Evolutionary conservation across 2,888 invertebrate species (phyloP).

Genomic region (Andrena bicolor): DNA sequence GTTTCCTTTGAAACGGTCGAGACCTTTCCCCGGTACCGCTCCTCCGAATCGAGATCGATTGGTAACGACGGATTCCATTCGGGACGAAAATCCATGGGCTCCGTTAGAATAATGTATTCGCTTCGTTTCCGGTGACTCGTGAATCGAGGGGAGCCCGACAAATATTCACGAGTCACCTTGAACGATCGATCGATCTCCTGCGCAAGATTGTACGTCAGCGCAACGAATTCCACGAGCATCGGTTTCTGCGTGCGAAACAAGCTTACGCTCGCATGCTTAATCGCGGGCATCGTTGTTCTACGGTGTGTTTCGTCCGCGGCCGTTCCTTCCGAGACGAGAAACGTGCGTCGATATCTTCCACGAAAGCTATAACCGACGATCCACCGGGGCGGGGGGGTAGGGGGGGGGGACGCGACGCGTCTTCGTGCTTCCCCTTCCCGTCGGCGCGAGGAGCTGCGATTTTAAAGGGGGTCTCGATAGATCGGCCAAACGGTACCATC

Average conservation of each 20-base stretch:
- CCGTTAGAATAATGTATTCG: neutral
- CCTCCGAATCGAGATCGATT: conserved; percentile 31
- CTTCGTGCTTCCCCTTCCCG: neutral
- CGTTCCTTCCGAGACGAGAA: conserved; percentile 45
- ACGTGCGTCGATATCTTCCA: conserved; percentile 53
- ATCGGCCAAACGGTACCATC: conserved; percentile 15
- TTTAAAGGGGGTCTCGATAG: conserved; percentile 28
- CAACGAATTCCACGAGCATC: conserved; percentile 32
- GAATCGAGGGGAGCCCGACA: no score
- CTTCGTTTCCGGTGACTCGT: neutral
- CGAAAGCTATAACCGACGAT: conserved; percentile 26
- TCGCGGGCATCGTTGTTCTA: conserved; percentile 26
- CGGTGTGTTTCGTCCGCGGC: conserved; percentile 10
- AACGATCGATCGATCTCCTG: conserved; percentile 26
- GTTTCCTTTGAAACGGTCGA: conserved; percentile 21
- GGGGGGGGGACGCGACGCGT: conserved; percentile 12
- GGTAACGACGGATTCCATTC: neutral
- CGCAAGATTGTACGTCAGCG: conserved; percentile 60
- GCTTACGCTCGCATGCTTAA: conserved; percentile 24
- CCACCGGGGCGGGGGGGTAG: conserved; percentile 20
- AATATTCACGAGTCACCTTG: neutral
- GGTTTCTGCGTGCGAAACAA: neutral
- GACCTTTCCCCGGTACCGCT: conserved; percentile 22
- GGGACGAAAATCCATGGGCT: neutral
- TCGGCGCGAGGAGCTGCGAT: conserved; percentile 4